Evolutionary conservation across 92 coral and sea anemone species (phyloP), one percentile per base, ranked within the genome.

Genomic region (Zoanthus sansibaricus): DNA sequence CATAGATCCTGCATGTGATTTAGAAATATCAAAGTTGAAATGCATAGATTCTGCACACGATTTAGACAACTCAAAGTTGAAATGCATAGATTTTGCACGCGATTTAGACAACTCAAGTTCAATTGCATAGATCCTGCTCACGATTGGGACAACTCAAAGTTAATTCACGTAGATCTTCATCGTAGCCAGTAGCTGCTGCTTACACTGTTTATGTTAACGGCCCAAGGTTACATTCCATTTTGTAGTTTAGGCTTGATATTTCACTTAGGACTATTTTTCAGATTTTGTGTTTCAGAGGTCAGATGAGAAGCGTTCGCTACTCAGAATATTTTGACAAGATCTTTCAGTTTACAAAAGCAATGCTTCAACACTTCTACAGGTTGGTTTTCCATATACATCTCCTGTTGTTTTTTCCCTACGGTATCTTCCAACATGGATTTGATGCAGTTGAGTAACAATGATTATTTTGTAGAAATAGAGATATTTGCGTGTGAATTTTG

Each of bases 291-390:
- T 84, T 7, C 87, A 94, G 98, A 86, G 98, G 98, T 6, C 98
- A 94, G 91, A 88, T 91, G 89, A 91, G 86, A 87, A 94, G 91
- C 52, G 95, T 94, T 71, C 68, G 98, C 51, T 94, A 94, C 89
- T 87, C 98, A 6, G 92, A 91, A 54, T 94, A 94, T 69, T 93
- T 94, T 76, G 98, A 94, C 11, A 93, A 91, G 90, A 94, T 94
- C 75, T 93, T 94, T 71, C 95, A 94, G 71, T 94, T 94, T 52
- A 94, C 98, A 33, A 94, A 94, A 88, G 90, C 91, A 25, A 94
- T 94, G 98, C 86, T 94, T 37, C 90, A 82, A 70, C 95, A 94
- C 70, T 89, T 93, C 25, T 93, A 94, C 88, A 94, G 93, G 98
- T 94, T 44, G 13, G 82, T 51, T 54, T 54, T 10, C 46, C 42